These are phyloP conservation scores for Erebia aethiops DNA, from an alignment of 2,888 invertebrate species.

Conservation along the genomic window DNA sequence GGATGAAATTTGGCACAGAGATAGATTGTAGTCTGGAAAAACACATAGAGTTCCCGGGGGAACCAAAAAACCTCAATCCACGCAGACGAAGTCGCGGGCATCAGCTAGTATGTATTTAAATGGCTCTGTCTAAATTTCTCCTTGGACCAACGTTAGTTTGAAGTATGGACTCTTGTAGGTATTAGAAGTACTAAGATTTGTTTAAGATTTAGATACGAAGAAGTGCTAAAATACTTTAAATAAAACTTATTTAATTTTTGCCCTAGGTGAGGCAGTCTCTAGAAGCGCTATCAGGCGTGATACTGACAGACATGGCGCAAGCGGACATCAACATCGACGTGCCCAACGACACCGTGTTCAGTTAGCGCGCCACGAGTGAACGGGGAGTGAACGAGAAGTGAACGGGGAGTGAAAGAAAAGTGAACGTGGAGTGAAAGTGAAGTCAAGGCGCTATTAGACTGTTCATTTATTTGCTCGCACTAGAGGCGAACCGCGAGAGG, in stretches of 20 bases:
- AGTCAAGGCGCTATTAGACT: neutral
- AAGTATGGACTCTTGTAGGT: no score
- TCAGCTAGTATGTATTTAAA: no score
- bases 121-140: no score
- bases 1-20: no score
- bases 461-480: neutral
- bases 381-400: neutral
- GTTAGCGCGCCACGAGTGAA: conserved; percentile 57
- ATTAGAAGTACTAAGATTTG: no score
- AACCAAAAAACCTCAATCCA: no score
- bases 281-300: conserved; percentile 89
- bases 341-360: conserved; percentile 70
- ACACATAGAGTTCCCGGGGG: no score
- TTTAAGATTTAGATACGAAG: no score
- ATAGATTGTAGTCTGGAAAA: no score
- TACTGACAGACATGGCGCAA: conserved; percentile 73
- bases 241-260: conserved; percentile 27
- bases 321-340: conserved; percentile 52
- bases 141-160: no score
- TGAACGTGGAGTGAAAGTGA: conserved; percentile 8
- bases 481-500: neutral
- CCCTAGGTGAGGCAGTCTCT: conserved; percentile 90
- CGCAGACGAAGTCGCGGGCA: no score
- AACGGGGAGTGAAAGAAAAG: neutral
- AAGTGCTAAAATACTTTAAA: no score